These are phyloP conservation scores for Acronicta alni DNA, from an alignment of 2,888 invertebrate genomes.

Conservation along the genomic window DNA sequence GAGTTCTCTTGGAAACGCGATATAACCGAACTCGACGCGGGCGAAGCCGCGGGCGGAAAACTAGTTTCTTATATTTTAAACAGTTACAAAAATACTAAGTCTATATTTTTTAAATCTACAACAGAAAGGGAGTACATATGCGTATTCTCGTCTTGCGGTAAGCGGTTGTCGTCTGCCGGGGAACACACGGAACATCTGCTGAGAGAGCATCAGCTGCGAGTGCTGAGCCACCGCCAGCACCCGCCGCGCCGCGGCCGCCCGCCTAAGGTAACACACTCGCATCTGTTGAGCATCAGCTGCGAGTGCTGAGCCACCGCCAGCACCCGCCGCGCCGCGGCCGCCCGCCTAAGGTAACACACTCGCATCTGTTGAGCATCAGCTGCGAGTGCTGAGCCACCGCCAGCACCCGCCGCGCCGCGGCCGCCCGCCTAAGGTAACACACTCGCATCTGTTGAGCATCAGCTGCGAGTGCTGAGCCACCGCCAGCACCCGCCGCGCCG, in stretches of 20 bases:
- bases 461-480: constrained; percentile 77
- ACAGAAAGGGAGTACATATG: constrained; percentile 68
- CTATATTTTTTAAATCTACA: background rate
- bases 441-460: constrained; percentile 66
- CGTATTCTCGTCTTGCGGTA: constrained; percentile 83
- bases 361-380: constrained; percentile 72
- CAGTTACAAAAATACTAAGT: no score
- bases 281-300: constrained; percentile 77
- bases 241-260: constrained; percentile 58
- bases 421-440: constrained; percentile 58
- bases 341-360: constrained; percentile 57
- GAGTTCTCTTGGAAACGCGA: no score
- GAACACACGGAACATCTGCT: constrained; percentile 86
- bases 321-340: constrained; percentile 59
- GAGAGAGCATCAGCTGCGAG: constrained; percentile 82
- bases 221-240: constrained; percentile 65
- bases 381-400: constrained; percentile 73
- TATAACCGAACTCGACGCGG: no score
- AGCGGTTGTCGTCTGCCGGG: constrained; percentile 73
- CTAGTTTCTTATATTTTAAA: no score
- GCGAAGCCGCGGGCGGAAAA: no score
- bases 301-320: constrained; percentile 68
- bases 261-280: constrained; percentile 53
- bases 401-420: constrained; percentile 58
- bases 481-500: constrained; percentile 57